These are phyloP conservation scores for Colius striatus DNA, from an alignment of 2,113 vertebrate species.

Conservation along the genomic window DNA sequence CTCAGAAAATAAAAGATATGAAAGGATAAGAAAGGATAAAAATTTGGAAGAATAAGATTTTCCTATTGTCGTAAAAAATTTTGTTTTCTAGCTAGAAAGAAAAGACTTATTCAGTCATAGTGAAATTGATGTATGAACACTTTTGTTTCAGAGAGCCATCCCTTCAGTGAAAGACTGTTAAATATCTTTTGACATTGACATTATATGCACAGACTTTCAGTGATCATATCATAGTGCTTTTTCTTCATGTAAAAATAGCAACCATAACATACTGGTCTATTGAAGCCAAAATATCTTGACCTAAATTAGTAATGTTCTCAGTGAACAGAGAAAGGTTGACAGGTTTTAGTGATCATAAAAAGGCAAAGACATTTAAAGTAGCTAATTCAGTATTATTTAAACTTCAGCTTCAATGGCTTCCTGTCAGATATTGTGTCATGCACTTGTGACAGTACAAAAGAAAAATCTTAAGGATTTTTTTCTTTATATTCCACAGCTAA, in stretches of 20 bases:
- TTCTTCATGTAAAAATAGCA: conserved; percentile 25
- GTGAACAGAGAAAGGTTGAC: conserved; percentile 12
- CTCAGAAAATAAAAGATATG: background rate
- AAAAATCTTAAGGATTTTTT: background rate
- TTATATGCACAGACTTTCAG: background rate
- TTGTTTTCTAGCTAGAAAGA: background rate
- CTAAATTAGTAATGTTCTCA: conserved; percentile 55
- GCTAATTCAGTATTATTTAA: conserved; percentile 53
- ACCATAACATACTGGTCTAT: background rate
- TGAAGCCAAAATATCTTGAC: conserved; percentile 26
- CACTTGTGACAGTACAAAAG: background rate
- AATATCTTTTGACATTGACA: background rate
- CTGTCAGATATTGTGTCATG: conserved; percentile 38
- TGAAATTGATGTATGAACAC: background rate
- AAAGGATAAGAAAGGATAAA: background rate
- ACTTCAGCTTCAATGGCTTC: background rate
- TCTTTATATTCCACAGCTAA: background rate
- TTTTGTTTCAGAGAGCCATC: background rate
- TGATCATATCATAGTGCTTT: background rate
- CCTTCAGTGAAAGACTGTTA: background rate
- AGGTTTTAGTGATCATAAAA: conserved; percentile 28
- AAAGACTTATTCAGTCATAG: background rate
- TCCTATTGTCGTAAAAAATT: background rate
- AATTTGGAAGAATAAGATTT: background rate
- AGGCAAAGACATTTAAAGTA: conserved; percentile 40